phyloP scores from a whole-genome alignment of 2,888 invertebrate genomes.

The Calliopum simillimum region DNA sequence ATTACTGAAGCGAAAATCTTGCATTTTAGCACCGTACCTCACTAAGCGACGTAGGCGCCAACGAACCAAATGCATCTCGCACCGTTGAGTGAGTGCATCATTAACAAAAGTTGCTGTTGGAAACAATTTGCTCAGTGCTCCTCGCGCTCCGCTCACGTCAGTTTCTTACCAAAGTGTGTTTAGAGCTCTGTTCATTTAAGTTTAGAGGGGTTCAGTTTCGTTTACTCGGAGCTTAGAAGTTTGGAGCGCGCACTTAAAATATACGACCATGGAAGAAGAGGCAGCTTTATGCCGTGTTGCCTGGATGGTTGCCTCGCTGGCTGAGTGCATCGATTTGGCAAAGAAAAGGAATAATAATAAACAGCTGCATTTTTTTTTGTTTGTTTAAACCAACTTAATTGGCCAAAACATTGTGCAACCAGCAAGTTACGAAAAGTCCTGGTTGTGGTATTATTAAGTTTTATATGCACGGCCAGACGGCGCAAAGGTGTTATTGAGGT shows the following conservation, averaged over 20 bases:
- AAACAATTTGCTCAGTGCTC: neutral
- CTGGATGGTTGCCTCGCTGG: neutral
- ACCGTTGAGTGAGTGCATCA: constrained; percentile 12
- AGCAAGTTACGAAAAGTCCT: neutral
- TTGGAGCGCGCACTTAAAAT: constrained; percentile 16
- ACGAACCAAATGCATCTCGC: neutral
- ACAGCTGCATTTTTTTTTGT: constrained; percentile 19
- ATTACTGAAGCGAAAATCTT: constrained; percentile 18
- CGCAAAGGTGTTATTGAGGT: neutral
- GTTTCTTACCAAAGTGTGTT: constrained; percentile 17
- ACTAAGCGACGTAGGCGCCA: neutral
- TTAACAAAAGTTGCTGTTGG: constrained; percentile 8
- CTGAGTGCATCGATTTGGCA: neutral
- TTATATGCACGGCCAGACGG: neutral
- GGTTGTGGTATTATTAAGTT: neutral
- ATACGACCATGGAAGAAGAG: neutral
- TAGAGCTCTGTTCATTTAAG: neutral
- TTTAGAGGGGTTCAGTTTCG: no score
- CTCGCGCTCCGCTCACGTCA: neutral
- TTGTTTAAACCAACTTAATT: constrained; percentile 17
- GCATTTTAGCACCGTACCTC: neutral
- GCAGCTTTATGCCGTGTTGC: no score
- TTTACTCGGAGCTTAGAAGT: neutral
- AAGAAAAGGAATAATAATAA: neutral
- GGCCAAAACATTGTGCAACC: constrained; percentile 11